Percentiles rank a stretch among this genome's conserved stretches.
These are phyloP conservation scores for Torymus tubicola DNA, from an alignment of 2,888 invertebrate genomes.

Conservation along the genomic window DNA sequence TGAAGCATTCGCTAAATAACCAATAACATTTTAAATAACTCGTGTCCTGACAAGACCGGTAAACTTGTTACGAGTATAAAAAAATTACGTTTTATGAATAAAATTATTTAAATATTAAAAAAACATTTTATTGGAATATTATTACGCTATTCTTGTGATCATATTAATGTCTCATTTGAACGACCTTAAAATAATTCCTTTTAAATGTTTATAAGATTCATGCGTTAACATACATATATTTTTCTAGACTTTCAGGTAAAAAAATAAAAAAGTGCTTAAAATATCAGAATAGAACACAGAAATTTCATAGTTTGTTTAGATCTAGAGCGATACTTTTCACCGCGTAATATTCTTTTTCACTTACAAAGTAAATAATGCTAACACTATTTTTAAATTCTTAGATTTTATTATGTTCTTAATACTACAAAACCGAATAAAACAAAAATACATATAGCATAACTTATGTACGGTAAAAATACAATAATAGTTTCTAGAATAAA, in stretches of 20 bases:
- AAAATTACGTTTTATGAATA: slow-evolving; percentile 16
- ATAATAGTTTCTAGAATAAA: too few species aligned
- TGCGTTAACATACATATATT: background rate
- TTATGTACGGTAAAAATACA: too few species aligned
- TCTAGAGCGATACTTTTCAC: background rate
- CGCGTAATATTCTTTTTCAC: slow-evolving; percentile 3
- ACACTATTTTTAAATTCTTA: too few species aligned
- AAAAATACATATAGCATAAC: too few species aligned
- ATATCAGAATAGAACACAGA: background rate
- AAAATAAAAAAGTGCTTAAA: background rate
- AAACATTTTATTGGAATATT: slow-evolving; percentile 10
- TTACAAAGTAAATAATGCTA: background rate
- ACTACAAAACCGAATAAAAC: too few species aligned
- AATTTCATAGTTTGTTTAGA: slow-evolving; percentile 17
- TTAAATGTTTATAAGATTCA: background rate
- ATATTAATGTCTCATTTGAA: slow-evolving; percentile 1
- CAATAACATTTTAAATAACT: slow-evolving; percentile 40
- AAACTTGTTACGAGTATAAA: slow-evolving; percentile 20
- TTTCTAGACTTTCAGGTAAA: background rate
- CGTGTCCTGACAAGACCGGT: background rate
- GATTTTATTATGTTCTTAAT: too few species aligned
- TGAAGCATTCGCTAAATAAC: slow-evolving; percentile 8
- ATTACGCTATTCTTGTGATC: background rate
- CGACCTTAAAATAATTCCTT: slow-evolving; percentile 3
- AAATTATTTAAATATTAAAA: background rate